phyloP scores from a whole-genome alignment of 2,797 vertebrate genomes.

The Paedocypris micromegethes region DNA sequence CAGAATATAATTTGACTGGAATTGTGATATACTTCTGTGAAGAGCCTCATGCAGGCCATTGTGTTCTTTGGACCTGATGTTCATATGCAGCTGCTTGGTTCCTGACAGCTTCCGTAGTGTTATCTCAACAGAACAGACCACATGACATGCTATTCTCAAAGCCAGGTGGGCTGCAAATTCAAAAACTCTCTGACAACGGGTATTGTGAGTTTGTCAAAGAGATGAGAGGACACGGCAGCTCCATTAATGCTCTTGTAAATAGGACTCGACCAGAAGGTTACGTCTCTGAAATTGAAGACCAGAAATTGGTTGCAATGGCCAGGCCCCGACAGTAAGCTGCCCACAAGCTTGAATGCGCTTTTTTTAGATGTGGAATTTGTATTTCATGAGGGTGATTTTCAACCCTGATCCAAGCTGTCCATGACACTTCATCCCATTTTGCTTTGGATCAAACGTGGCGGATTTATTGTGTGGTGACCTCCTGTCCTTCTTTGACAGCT shows the following conservation, averaged over 20 bases:
- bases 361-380: conserved; percentile 10
- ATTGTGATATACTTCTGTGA: conserved; percentile 25
- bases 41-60: conserved; percentile 24
- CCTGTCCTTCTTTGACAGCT: neutral
- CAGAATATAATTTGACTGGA: conserved; percentile 20
- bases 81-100: conserved; percentile 18
- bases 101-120: conserved; percentile 32
- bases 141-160: conserved; percentile 33
- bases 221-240: conserved; percentile 42
- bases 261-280: conserved; percentile 27
- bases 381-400: conserved; percentile 12
- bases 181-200: conserved; percentile 28
- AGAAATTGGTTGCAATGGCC: conserved; percentile 18
- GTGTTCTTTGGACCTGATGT: conserved; percentile 29
- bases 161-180: conserved; percentile 34
- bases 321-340: conserved; percentile 7
- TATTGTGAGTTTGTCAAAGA: conserved; percentile 43
- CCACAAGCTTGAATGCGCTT: conserved; percentile 9
- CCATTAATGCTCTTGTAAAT: conserved; percentile 36
- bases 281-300: conserved; percentile 29
- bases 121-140: conserved; percentile 41
- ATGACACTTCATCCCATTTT: conserved; percentile 5
- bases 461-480: conserved; percentile 5
- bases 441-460: neutral
- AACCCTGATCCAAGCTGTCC: conserved; percentile 16